Evolutionary conservation across 2,113 vertebrate genomes (phyloP), one percentile per base, ranked within the genome.

Genomic region (Ammodytes dubius): DNA sequence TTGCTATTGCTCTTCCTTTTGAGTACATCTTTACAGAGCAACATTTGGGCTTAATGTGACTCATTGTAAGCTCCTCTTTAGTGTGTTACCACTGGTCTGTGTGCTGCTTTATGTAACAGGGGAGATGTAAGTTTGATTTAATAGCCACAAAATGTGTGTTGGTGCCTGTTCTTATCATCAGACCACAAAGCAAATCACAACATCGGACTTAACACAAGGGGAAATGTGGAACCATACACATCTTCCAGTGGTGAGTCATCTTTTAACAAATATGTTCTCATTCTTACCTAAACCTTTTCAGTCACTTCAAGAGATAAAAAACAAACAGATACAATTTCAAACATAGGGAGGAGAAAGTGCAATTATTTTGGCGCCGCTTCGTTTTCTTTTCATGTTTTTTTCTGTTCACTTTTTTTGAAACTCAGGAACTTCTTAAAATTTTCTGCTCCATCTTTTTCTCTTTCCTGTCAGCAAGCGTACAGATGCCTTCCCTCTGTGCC

Each of bases 321-420:
- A 91, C 88, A 92, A 88, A 94, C 81, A 83, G 63, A 74, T 79
- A 86, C 87, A 90, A 93, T 85, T 85, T 92, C 90, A 92, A 92
- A 92, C 85, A 89, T 67, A 81, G 91, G 93, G 89, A 93, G 88
- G 89, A 92, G 89, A 95, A 96, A 96, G 95, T 96, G 95, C 95
- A 96, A 96, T 94, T 93, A 93, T 94, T 95, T 95, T 94, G 94
- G 94, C 87, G 94, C 93, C 86, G 85, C 92, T 93, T 93, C 60
- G 79, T 91, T 91, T 86, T 79, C 53, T 77, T 81, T 42, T 90
- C 73, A 77, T 61, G 52, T 70, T 86, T 84, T 86, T 84, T 85
- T 70, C 63, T 63, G 60, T 79, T 56, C 71, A 64, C 19, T 74
- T 53, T 70, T 72, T 84, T 59, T 53, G 5, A 43, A 84, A 84